phyloP scores from a whole-genome alignment of 2,797 vertebrate species.

The Rhynchotus rufescens region DNA sequence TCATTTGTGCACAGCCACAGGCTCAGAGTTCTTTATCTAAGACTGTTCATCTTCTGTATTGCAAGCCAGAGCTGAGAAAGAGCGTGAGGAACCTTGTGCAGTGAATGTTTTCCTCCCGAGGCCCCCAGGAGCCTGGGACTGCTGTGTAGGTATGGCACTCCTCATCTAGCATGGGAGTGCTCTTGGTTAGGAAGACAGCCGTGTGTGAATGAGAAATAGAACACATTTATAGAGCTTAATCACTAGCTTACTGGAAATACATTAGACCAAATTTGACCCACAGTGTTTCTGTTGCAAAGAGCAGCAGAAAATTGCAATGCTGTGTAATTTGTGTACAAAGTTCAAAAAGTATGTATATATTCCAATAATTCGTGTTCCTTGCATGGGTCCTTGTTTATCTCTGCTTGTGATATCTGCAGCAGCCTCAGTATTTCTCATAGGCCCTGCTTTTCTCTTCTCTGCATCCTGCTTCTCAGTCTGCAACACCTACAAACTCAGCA shows the following conservation, averaged over 20 bases:
- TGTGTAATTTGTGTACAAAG: constrained; percentile 2
- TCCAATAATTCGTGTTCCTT: not conserved
- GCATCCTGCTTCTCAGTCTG: constrained; percentile 53
- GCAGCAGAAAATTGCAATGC: constrained; percentile 42
- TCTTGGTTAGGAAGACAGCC: constrained; percentile 15
- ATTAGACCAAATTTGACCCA: constrained; percentile 26
- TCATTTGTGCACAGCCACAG: not conserved
- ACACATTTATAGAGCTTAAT: constrained; percentile 8
- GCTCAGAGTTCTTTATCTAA: not conserved
- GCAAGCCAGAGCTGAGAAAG: not conserved
- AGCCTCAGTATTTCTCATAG: constrained; percentile 2
- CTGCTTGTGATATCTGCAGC: constrained; percentile 2
- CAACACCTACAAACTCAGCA: constrained; percentile 65
- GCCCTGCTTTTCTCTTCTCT: constrained; percentile 49
- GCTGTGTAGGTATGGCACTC: not conserved
- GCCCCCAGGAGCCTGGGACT: not conserved
- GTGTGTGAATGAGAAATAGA: not conserved
- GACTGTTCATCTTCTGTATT: not conserved
- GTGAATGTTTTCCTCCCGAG: not conserved
- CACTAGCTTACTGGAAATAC: not conserved
- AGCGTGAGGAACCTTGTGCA: not conserved
- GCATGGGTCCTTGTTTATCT: not conserved
- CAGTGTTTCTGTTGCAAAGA: constrained; percentile 11
- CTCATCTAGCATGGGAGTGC: constrained; percentile 3
- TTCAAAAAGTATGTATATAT: not conserved